These are phyloP conservation scores for Peromyscus californicus DNA, from an alignment of 2,113 vertebrate genomes.

Conservation along the genomic window DNA sequence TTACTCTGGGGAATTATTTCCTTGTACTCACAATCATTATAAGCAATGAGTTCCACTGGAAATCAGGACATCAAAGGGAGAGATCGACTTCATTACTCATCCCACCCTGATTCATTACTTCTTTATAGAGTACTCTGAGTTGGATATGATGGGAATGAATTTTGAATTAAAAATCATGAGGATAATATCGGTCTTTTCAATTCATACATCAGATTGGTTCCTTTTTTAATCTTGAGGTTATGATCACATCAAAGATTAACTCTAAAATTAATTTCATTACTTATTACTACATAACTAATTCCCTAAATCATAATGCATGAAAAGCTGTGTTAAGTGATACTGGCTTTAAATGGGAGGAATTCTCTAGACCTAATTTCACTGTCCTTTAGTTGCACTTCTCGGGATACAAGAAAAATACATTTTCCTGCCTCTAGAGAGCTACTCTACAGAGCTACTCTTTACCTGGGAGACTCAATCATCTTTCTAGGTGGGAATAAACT, in stretches of 20 bases:
- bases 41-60: neutral
- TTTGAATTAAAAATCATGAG: no score
- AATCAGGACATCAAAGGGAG: neutral
- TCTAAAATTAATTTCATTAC: neutral
- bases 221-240: neutral
- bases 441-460: neutral
- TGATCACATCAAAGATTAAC: neutral
- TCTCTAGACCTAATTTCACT: neutral
- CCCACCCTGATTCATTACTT: neutral
- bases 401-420: neutral
- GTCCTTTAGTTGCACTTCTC: neutral
- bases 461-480: neutral
- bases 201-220: no score
- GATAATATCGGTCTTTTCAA: neutral
- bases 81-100: neutral
- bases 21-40: neutral
- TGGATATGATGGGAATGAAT: neutral
- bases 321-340: neutral
- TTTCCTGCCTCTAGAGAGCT: neutral
- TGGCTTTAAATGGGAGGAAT: neutral
- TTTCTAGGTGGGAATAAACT: neutral
- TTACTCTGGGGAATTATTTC: neutral
- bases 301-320: neutral
- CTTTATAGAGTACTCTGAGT: neutral
- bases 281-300: neutral